Evolutionary conservation across 2,888 invertebrate species (phyloP).

Genomic region (Callyntrura guangdongensis): DNA sequence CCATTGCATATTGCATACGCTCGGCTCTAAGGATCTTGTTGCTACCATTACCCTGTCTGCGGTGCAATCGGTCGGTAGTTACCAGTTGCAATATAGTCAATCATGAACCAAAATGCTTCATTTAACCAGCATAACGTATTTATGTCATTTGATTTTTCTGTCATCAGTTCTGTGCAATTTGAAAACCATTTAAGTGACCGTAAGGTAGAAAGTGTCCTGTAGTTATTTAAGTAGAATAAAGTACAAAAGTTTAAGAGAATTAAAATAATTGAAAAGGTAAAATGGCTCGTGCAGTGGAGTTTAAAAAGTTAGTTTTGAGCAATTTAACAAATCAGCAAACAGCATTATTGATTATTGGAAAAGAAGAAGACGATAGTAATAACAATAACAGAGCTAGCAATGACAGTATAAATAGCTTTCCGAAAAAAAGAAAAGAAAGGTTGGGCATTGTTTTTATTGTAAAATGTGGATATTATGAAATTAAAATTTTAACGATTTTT

Average conservation of each 20-base stretch:
- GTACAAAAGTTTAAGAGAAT: neutral
- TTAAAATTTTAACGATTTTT: neutral
- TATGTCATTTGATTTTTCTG: too few relatives aligned
- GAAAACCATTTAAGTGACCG: too few relatives aligned
- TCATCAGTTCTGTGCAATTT: too few relatives aligned
- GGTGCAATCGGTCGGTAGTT: neutral
- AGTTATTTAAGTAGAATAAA: neutral
- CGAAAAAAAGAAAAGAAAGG: slow-evolving; percentile 28
- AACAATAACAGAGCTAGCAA: neutral
- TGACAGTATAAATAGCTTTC: neutral
- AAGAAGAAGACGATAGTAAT: slow-evolving; percentile 10
- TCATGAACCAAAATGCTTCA: neutral
- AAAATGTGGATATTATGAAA: neutral
- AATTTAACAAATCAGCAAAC: slow-evolving; percentile 40
- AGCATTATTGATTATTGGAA: slow-evolving; percentile 35
- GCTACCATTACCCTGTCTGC: neutral
- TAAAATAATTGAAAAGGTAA: neutral
- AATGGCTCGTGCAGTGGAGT: slow-evolving; percentile 40
- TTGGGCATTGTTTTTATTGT: neutral
- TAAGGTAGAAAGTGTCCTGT: neutral
- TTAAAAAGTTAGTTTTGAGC: slow-evolving; percentile 29
- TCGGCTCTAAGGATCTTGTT: neutral
- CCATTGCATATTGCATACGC: neutral
- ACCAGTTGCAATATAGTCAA: neutral
- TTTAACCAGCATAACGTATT: neutral